phyloP scores from a whole-genome alignment of 1,140 invertebrate species.

The Solenopsis invicta region DNA sequence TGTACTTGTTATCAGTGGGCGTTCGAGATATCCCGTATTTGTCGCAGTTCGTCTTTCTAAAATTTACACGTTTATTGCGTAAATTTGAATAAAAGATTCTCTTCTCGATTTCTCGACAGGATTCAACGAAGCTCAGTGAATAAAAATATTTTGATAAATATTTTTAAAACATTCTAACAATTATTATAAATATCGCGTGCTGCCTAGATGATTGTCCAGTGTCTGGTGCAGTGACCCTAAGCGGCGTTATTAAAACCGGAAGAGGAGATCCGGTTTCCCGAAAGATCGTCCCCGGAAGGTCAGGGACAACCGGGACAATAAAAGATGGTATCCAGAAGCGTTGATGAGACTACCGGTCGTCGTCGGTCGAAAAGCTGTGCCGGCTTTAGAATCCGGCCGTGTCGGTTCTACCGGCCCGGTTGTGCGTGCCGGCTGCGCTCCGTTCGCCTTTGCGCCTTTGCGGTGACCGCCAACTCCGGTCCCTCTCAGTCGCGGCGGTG shows the following conservation, averaged over 20 bases:
- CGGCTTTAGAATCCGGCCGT: slow-evolving; percentile 11
- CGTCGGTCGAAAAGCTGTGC: slow-evolving; percentile 9
- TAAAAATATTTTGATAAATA: no score
- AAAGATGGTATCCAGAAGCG: no score
- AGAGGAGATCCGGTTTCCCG: not conserved
- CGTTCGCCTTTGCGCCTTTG: slow-evolving; percentile 45
- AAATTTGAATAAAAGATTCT: not conserved
- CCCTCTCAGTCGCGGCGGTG: slow-evolving; percentile 74
- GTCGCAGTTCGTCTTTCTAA: not conserved
- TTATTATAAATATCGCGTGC: no score
- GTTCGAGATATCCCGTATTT: not conserved
- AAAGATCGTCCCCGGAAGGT: not conserved
- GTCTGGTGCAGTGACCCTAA: no score
- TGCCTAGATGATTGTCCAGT: no score
- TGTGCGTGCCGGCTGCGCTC: slow-evolving; percentile 24
- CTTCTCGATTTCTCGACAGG: not conserved
- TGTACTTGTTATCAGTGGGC: not conserved
- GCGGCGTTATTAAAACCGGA: not conserved
- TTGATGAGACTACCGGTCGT: no score
- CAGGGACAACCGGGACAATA: not conserved
- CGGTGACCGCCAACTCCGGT: slow-evolving; percentile 48
- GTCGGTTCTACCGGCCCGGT: slow-evolving; percentile 23
- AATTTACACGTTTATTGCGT: not conserved
- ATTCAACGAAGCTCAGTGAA: not conserved
- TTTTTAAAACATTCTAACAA: no score